phyloP scores from a whole-genome alignment of 2,113 vertebrate genomes.

The Caracal caracal region DNA sequence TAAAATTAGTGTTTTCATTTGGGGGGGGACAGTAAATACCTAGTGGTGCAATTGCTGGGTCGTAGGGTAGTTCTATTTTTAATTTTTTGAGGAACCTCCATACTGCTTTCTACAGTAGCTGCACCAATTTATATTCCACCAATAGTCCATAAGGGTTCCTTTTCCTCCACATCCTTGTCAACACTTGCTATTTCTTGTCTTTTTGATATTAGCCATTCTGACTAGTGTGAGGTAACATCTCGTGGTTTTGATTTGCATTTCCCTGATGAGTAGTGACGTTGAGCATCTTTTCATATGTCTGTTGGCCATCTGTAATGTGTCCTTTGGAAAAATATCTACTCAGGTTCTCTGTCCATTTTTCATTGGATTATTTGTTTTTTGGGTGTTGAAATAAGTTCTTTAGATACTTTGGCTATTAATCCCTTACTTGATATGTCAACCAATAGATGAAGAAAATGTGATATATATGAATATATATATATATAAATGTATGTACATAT shows the following conservation, averaged over 20 bases:
- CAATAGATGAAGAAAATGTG: not conserved
- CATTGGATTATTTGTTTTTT: not conserved
- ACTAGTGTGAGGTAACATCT: not conserved
- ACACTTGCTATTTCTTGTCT: not conserved
- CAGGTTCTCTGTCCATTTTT: not conserved
- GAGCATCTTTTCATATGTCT: not conserved
- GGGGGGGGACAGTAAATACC: not conserved
- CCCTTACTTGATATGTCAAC: not conserved
- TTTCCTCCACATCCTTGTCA: not conserved
- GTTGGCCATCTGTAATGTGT: not conserved
- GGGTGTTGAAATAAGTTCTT: not conserved
- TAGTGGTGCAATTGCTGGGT: not conserved
- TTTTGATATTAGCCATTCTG: not conserved
- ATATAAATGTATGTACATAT: not conserved
- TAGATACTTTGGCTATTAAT: not conserved
- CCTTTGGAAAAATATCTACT: not conserved
- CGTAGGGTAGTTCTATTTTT: not conserved
- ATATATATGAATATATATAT: not conserved
- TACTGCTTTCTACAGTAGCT: not conserved
- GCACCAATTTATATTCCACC: not conserved
- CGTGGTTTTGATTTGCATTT: not conserved
- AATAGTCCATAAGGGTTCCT: not conserved
- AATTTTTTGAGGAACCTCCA: not conserved
- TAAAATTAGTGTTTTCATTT: not conserved
- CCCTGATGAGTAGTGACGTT: not conserved